Percentiles rank a stretch among this genome's conserved stretches.
Evolutionary conservation across 2,113 vertebrate genomes (phyloP).

Genomic region (Acanthochromis polyacanthus): DNA sequence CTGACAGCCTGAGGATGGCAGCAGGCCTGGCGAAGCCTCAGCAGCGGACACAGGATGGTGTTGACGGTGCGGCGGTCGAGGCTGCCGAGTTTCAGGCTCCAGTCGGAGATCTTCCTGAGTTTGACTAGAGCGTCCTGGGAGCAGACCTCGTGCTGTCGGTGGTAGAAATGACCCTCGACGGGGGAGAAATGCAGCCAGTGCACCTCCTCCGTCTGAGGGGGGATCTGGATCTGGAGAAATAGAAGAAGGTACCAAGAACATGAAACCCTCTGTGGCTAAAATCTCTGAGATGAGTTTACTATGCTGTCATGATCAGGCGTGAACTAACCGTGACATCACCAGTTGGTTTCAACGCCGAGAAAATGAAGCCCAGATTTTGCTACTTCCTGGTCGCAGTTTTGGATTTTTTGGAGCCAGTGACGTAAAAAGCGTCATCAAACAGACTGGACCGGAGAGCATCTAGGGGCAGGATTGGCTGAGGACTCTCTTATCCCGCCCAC

Average conservation of each 20-base stretch:
- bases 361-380: too few relatives aligned
- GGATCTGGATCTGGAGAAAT: conserved; percentile 93
- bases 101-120: conserved; percentile 96
- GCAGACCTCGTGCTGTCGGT: conserved; percentile 97
- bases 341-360: too few relatives aligned
- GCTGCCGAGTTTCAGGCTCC: conserved; percentile 95
- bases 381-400: too few relatives aligned
- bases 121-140: conserved; percentile 96
- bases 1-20: conserved; percentile 98
- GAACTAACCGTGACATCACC: too few relatives aligned
- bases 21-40: conserved; percentile 96
- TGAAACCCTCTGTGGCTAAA: not conserved
- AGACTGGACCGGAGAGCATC: too few relatives aligned
- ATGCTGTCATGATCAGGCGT: too few relatives aligned
- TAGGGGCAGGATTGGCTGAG: too few relatives aligned
- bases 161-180: conserved; percentile 98
- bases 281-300: too few relatives aligned
- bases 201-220: conserved; percentile 94
- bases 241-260: too few relatives aligned
- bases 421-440: too few relatives aligned
- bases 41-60: conserved; percentile 93
- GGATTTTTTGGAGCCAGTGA: too few relatives aligned
- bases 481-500: too few relatives aligned
- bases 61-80: conserved; percentile 95
- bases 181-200: conserved; percentile 98